A percentile compares a stretch with the other conserved stretches of the same genome.
phyloP scores from a whole-genome alignment of 92 coral and sea anemone species.

The Porites divaricata region DNA sequence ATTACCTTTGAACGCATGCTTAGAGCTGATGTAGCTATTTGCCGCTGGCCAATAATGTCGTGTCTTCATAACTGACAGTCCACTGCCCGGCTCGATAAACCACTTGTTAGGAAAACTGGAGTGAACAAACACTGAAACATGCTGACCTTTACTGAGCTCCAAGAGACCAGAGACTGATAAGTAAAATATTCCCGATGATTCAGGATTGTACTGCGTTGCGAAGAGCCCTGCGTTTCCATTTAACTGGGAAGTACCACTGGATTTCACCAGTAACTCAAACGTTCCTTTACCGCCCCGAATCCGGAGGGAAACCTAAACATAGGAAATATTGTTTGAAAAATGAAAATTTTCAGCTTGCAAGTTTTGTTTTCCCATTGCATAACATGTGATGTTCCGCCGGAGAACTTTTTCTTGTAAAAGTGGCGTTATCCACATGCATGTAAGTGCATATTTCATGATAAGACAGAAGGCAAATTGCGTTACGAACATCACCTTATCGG shows the following conservation, averaged over 20 bases:
- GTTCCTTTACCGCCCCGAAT: constrained; percentile 53
- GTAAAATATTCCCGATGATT: constrained; percentile 23
- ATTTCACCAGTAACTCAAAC: constrained; percentile 49
- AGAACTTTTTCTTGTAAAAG: too few relatives aligned
- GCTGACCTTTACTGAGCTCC: constrained; percentile 57
- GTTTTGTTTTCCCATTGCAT: too few relatives aligned
- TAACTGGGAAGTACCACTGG: constrained; percentile 56
- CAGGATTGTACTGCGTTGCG: constrained; percentile 41
- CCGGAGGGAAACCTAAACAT: constrained; percentile 21
- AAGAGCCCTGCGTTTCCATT: constrained; percentile 68
- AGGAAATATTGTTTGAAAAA: too few relatives aligned
- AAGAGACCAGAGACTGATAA: constrained; percentile 58
- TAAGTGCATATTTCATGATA: too few relatives aligned
- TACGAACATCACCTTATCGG: too few relatives aligned
- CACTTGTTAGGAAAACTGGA: constrained; percentile 39
- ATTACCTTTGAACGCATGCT: neutral
- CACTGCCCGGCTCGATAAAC: constrained; percentile 54
- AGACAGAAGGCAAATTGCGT: too few relatives aligned
- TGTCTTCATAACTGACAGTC: constrained; percentile 54
- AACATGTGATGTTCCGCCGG: too few relatives aligned
- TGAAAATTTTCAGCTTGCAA: too few relatives aligned
- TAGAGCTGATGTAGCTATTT: constrained; percentile 42
- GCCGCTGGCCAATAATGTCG: constrained; percentile 70
- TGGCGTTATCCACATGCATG: too few relatives aligned
- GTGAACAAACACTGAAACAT: constrained; percentile 43